Conservation (phyloP, 2,888 invertebrate genomes). For the Acleris cristana region DNA sequence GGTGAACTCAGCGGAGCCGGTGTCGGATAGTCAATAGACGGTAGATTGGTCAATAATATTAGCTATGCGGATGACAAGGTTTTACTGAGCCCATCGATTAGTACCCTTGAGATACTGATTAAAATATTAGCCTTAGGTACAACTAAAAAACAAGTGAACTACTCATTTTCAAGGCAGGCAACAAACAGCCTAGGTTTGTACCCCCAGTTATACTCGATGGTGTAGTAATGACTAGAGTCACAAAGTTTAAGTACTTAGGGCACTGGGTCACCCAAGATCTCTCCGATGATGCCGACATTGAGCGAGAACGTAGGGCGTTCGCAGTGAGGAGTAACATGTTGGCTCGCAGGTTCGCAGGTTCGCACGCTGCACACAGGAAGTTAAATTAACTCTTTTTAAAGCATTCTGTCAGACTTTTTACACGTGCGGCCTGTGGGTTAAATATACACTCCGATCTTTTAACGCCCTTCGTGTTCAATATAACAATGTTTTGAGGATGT, state of each 20-base stretch:
- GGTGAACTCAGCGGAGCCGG: constrained; percentile 1
- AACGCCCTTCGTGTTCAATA: too few relatives aligned
- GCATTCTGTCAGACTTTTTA: too few relatives aligned
- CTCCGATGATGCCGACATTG: too few relatives aligned
- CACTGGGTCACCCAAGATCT: neutral
- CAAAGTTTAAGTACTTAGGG: neutral
- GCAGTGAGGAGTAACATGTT: too few relatives aligned
- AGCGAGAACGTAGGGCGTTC: too few relatives aligned
- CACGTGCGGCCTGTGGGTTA: too few relatives aligned
- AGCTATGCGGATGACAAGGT: constrained; percentile 21
- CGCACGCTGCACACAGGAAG: too few relatives aligned
- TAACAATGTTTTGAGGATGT: too few relatives aligned
- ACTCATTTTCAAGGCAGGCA: constrained; percentile 9
- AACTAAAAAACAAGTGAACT: neutral
- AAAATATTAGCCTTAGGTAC: too few relatives aligned
- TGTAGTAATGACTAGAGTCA: neutral
- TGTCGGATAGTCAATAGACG: constrained; percentile 13
- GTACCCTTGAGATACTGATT: neutral
- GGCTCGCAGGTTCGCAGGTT: too few relatives aligned
- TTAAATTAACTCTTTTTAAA: too few relatives aligned
- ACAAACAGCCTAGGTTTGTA: neutral
- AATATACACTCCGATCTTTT: too few relatives aligned
- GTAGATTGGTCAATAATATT: constrained; percentile 3
- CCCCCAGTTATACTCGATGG: neutral
- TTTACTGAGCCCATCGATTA: neutral